phyloP scores from a whole-genome alignment of 1,140 invertebrate genomes.

The Drosophila sulfurigaster region DNA sequence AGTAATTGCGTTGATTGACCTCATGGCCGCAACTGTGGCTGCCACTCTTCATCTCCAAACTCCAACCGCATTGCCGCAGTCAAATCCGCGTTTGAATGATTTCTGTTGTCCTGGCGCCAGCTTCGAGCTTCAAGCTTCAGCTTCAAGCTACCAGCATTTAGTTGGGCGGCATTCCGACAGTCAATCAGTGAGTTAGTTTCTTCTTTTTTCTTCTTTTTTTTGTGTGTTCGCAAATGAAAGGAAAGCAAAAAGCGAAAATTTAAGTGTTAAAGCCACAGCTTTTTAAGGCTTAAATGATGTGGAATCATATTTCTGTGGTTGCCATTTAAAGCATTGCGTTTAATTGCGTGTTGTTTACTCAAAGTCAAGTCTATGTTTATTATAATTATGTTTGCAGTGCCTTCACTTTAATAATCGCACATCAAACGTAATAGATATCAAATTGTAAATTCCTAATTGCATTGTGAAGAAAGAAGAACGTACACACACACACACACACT shows the following conservation, averaged over 20 bases:
- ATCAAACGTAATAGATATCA: conserved; percentile 15
- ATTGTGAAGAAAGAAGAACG: background rate
- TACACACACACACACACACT: conserved; percentile 1
- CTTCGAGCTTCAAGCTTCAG: conserved; percentile 6
- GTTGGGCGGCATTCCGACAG: conserved; percentile 12
- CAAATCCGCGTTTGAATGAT: conserved; percentile 67
- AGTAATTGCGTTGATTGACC: conserved; percentile 78
- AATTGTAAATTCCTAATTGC: background rate
- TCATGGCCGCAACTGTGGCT: conserved; percentile 66
- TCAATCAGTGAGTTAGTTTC: conserved; percentile 21
- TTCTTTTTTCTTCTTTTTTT: background rate
- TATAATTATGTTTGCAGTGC: conserved; percentile 30
- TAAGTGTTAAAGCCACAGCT: conserved; percentile 55
- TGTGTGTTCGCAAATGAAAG: too few species aligned
- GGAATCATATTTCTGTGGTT: conserved; percentile 41
- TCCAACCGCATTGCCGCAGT: conserved; percentile 49
- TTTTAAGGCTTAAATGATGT: conserved; percentile 61
- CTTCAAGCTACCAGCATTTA: conserved; percentile 18
- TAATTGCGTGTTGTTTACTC: conserved; percentile 3
- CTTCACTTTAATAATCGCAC: background rate
- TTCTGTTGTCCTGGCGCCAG: conserved; percentile 12
- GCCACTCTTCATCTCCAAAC: background rate
- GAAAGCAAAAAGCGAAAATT: conserved; percentile 16
- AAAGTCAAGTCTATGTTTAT: conserved; percentile 20
- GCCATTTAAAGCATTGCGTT: conserved; percentile 16